phyloP scores from a whole-genome alignment of 1,140 invertebrate species.

The Ooceraea biroi region DNA sequence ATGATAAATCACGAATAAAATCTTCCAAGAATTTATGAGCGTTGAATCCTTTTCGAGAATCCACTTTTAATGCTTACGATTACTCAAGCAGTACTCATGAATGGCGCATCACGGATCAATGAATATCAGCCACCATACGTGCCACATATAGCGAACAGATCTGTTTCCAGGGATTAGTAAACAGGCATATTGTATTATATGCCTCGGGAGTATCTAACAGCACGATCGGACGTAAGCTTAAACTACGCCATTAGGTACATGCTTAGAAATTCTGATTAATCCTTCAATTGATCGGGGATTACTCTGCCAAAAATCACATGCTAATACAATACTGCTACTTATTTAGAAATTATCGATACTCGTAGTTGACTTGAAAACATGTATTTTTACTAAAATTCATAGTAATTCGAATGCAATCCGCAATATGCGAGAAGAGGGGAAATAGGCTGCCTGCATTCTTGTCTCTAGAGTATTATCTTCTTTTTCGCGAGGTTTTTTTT shows the following conservation, averaged over 20 bases:
- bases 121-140: constrained; percentile 50
- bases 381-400: constrained; percentile 3
- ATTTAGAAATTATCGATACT: background rate
- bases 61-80: background rate
- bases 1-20: background rate
- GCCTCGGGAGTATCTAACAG: constrained; percentile 62
- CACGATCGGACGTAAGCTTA: constrained; percentile 70
- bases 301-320: constrained; percentile 56
- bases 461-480: background rate
- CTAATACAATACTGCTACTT: background rate
- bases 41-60: background rate
- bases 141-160: constrained; percentile 65
- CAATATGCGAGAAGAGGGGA: background rate
- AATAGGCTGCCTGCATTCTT: background rate
- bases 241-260: constrained; percentile 67
- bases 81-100: background rate
- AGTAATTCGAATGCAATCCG: background rate
- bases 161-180: constrained; percentile 71
- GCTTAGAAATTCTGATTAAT: constrained; percentile 57
- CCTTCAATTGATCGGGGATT: constrained; percentile 32
- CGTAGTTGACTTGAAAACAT: background rate
- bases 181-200: constrained; percentile 70
- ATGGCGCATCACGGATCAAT: constrained; percentile 3
- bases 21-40: background rate
- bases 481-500: background rate